These are phyloP conservation scores for Peromyscus maniculatus DNA, from an alignment of 2,113 vertebrate genomes.

Conservation along the genomic window DNA sequence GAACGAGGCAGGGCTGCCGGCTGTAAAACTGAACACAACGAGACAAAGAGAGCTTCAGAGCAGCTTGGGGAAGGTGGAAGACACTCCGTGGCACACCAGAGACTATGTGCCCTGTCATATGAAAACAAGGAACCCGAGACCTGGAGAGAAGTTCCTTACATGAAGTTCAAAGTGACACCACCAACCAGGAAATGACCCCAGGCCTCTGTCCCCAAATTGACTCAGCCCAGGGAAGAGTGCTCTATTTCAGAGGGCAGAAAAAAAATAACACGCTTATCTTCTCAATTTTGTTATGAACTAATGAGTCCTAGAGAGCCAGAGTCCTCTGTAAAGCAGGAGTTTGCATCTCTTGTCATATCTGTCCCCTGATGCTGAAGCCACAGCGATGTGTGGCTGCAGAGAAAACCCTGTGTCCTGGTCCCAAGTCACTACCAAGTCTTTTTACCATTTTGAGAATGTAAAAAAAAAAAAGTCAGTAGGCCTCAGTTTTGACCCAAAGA, in stretches of 20 bases:
- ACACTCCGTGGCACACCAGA: not conserved
- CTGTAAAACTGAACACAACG: not conserved
- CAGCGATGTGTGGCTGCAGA: not conserved
- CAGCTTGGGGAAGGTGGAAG: not conserved
- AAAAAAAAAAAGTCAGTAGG: not conserved
- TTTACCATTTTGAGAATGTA: slow-evolving; percentile 17
- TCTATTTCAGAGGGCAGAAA: not conserved
- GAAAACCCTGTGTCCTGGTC: not conserved
- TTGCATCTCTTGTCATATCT: not conserved
- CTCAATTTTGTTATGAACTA: slow-evolving; percentile 14
- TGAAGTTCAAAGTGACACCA: not conserved
- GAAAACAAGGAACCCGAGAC: not conserved
- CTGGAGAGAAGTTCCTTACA: not conserved
- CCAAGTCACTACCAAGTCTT: not conserved
- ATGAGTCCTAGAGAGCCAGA: not conserved
- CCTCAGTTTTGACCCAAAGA: slow-evolving; percentile 4
- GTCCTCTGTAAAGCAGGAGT: not conserved
- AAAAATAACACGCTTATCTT: not conserved
- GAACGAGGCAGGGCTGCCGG: not conserved
- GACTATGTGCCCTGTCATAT: not conserved
- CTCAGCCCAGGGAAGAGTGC: not conserved
- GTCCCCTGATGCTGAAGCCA: not conserved
- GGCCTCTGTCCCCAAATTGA: not conserved
- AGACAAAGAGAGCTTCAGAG: slow-evolving; percentile 8
- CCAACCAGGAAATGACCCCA: not conserved